phyloP scores from a whole-genome alignment of 2,888 invertebrate species.

The Willowsia nigromaculata region DNA sequence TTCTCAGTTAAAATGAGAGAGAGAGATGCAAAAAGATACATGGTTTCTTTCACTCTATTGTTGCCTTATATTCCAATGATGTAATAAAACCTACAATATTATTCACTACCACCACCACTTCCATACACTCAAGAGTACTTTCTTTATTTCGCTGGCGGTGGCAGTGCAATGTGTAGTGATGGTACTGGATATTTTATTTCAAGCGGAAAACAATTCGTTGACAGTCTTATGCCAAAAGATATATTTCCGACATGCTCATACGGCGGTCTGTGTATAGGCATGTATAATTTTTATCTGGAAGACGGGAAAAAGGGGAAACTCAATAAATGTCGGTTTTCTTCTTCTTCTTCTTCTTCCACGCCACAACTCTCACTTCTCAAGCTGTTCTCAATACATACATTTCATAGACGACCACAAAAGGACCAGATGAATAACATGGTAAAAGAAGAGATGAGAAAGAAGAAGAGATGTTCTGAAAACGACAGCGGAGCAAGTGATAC shows the following conservation, averaged over 20 bases:
- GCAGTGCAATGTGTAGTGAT: background rate
- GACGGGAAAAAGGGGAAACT: slow-evolving; percentile 57
- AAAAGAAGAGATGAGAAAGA: slow-evolving; percentile 25
- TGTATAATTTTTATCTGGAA: slow-evolving; percentile 2
- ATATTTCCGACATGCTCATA: slow-evolving; percentile 64
- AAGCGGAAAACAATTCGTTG: slow-evolving; percentile 69
- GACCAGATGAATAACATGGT: slow-evolving; percentile 43
- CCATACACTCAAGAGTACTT: background rate
- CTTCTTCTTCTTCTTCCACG: slow-evolving; percentile 5
- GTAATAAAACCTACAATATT: slow-evolving; percentile 42
- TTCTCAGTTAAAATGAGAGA: slow-evolving; percentile 32
- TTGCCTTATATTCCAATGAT: slow-evolving; percentile 18
- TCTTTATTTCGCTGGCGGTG: background rate
- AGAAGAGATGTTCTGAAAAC: slow-evolving; percentile 30
- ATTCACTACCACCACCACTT: slow-evolving; percentile 20
- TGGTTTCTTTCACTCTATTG: background rate
- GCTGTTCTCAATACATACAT: slow-evolving; percentile 42
- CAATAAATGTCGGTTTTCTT: slow-evolving; percentile 68
- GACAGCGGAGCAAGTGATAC: slow-evolving; percentile 42
- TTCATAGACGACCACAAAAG: slow-evolving; percentile 30
- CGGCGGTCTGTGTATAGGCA: background rate
- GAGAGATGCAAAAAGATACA: slow-evolving; percentile 29
- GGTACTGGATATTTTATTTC: slow-evolving; percentile 65
- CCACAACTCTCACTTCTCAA: slow-evolving; percentile 25
- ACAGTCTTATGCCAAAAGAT: slow-evolving; percentile 66